phyloP scores from a whole-genome alignment of 2,797 vertebrate species.

The Alexandromys oeconomus region DNA sequence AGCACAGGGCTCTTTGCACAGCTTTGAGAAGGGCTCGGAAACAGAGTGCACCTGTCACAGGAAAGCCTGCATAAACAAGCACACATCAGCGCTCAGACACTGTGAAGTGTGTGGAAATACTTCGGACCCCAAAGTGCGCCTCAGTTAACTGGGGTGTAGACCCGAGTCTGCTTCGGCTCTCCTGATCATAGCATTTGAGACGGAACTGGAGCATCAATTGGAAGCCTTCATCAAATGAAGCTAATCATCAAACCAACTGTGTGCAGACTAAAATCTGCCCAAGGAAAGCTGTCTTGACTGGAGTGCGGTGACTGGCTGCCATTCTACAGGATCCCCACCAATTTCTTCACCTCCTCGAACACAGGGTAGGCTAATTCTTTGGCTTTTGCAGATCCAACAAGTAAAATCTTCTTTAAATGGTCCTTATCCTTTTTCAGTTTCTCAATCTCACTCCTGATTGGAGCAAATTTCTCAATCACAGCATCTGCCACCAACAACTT shows the following conservation, averaged over 20 bases:
- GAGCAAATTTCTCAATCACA: slow-evolving; percentile 92
- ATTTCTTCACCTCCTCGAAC: slow-evolving; percentile 90
- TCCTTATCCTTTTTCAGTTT: slow-evolving; percentile 90
- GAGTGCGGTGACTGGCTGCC: neutral
- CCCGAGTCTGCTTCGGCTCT: neutral
- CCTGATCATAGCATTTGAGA: neutral
- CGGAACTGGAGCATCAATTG: neutral
- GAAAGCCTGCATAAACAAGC: neutral
- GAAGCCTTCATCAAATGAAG: slow-evolving; percentile 14
- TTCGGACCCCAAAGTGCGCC: neutral
- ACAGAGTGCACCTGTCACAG: neutral
- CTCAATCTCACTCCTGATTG: slow-evolving; percentile 92
- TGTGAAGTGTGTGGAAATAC: neutral
- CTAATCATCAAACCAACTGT: neutral
- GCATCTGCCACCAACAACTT: slow-evolving; percentile 93
- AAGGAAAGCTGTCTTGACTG: neutral
- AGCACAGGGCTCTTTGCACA: neutral
- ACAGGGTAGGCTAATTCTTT: slow-evolving; percentile 92
- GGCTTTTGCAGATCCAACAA: slow-evolving; percentile 90
- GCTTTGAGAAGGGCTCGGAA: neutral
- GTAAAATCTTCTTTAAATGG: slow-evolving; percentile 91
- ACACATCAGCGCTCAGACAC: neutral
- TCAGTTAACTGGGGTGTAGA: neutral
- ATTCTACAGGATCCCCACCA: slow-evolving; percentile 92
- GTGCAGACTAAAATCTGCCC: neutral